phyloP scores from a whole-genome alignment of 2,113 vertebrate genomes.

The Nicator chloris region DNA sequence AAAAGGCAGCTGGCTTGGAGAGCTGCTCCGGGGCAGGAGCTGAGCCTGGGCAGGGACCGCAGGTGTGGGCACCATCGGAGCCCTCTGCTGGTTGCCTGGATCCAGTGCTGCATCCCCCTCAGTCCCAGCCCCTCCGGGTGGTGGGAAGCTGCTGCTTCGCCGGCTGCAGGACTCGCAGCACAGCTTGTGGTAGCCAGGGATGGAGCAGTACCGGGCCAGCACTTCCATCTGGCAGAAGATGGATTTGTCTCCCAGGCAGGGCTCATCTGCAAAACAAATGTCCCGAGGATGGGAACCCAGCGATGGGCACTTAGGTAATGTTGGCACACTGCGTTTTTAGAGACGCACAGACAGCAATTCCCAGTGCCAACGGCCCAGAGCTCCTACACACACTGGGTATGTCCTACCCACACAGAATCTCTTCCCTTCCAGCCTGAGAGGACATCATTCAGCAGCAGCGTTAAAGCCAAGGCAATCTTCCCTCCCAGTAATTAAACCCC shows the following conservation, averaged over 20 bases:
- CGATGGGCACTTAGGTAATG: rapidly evolving
- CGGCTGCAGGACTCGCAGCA: slow-evolving; percentile 91
- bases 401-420: not conserved
- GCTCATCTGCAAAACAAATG: slow-evolving; percentile 83
- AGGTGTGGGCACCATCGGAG: slow-evolving; percentile 58
- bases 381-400: not conserved
- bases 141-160: slow-evolving; percentile 69
- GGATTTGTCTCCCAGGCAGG: slow-evolving; percentile 91
- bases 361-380: not conserved
- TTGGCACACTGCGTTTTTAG: rapidly evolving
- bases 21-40: not conserved
- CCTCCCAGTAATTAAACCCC: not conserved
- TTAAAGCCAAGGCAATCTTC: not conserved
- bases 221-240: slow-evolving; percentile 99
- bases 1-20: not conserved
- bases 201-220: slow-evolving; percentile 92
- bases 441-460: not conserved
- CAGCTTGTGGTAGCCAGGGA: slow-evolving; percentile 92
- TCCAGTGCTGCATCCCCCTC: slow-evolving; percentile 69
- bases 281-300: rapidly evolving
- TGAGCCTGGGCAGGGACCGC: slow-evolving; percentile 32
- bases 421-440: not conserved
- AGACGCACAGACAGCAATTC: not conserved
- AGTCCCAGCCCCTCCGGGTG: slow-evolving; percentile 62
- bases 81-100: slow-evolving; percentile 48